Conservation (phyloP, 2,113 vertebrate species). For the Dipodomys spectabilis region DNA sequence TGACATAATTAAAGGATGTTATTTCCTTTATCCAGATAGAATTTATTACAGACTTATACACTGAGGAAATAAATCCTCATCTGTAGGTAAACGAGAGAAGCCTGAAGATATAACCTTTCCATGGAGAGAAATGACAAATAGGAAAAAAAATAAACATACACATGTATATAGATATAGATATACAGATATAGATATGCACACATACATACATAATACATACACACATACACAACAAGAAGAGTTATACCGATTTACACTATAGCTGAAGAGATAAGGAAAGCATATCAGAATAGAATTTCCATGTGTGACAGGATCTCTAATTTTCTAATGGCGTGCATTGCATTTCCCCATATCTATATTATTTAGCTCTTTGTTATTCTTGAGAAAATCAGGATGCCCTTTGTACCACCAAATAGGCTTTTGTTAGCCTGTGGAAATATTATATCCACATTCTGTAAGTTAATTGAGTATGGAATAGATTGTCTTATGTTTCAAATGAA, state of each 20-base stretch:
- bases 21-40: conserved; percentile 6
- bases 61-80: neutral
- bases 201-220: no score
- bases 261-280: neutral
- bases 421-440: neutral
- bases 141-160: neutral
- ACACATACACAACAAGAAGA: neutral
- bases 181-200: no score
- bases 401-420: neutral
- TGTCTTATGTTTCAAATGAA: neutral
- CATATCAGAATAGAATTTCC: neutral
- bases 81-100: neutral
- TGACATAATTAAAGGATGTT: conserved; percentile 35
- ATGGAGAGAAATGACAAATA: neutral
- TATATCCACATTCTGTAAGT: conserved; percentile 2
- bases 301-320: neutral
- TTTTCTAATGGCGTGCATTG: neutral
- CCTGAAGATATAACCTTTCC: neutral
- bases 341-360: neutral
- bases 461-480: neutral
- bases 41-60: neutral
- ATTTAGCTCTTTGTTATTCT: neutral
- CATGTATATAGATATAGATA: no score
- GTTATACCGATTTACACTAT: neutral
- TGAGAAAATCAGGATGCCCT: conserved; percentile 21